phyloP scores from a whole-genome alignment of 2,888 invertebrate species.

The Cerceris ruficornis region DNA sequence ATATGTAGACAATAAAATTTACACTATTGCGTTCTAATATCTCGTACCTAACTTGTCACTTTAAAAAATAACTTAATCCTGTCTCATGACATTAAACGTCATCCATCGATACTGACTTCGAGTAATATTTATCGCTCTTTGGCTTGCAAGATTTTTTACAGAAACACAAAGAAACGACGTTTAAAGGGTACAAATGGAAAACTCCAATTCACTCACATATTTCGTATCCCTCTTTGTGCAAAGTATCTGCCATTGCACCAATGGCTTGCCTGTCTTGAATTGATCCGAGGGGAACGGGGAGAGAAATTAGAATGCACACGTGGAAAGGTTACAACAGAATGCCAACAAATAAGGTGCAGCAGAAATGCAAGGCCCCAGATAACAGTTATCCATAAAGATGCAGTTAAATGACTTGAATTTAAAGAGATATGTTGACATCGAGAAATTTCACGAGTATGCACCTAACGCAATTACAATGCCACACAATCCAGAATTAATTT shows the following conservation, averaged over 20 bases:
- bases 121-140: neutral
- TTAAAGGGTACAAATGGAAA: neutral
- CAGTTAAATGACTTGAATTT: neutral
- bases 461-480: constrained; percentile 24
- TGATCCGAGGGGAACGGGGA: constrained; percentile 8
- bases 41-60: neutral
- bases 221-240: constrained; percentile 74
- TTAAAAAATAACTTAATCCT: neutral
- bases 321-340: constrained; percentile 60
- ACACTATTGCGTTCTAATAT: neutral
- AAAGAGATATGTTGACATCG: neutral
- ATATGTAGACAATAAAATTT: constrained; percentile 6
- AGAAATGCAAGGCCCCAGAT: constrained; percentile 2
- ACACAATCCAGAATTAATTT: constrained; percentile 50
- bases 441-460: neutral
- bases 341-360: constrained; percentile 36
- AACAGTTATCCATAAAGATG: constrained; percentile 37
- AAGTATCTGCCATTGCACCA: constrained; percentile 72
- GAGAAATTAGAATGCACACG: constrained; percentile 44
- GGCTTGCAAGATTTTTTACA: neutral
- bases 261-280: constrained; percentile 3
- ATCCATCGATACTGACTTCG: neutral
- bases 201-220: constrained; percentile 66
- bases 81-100: neutral
- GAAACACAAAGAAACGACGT: constrained; percentile 10